These are phyloP conservation scores for Laupala kohalensis DNA, from an alignment of 1,140 invertebrate genomes.

Conservation along the genomic window DNA sequence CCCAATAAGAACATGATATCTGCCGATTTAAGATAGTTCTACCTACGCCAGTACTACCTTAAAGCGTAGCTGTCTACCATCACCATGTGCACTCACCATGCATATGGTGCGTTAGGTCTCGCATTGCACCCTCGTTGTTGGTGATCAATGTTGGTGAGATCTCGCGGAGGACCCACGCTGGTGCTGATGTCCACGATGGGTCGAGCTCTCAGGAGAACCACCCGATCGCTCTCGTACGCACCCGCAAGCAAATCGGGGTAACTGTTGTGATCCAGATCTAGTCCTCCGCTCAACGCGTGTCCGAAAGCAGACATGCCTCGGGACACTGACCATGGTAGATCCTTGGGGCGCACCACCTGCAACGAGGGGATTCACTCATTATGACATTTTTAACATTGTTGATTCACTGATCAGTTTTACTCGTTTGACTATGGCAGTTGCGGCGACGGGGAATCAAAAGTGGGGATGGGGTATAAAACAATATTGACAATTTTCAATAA, in stretches of 20 bases:
- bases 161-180: constrained; percentile 43
- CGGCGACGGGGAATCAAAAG: too few relatives aligned
- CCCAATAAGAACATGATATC: too few relatives aligned
- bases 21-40: too few relatives aligned
- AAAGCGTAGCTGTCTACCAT: too few relatives aligned
- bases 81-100: constrained; percentile 42
- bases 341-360: constrained; percentile 39
- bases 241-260: constrained; percentile 86
- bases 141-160: constrained; percentile 66
- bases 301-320: constrained; percentile 65
- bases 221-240: constrained; percentile 66
- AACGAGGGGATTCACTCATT: neutral
- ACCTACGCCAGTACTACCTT: too few relatives aligned
- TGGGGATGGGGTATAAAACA: too few relatives aligned
- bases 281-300: constrained; percentile 74
- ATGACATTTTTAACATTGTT: too few relatives aligned
- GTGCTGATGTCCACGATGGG: constrained; percentile 73
- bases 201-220: constrained; percentile 58
- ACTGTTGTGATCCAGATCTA: constrained; percentile 81
- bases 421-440: too few relatives aligned
- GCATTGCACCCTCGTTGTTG: constrained; percentile 52
- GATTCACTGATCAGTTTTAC: too few relatives aligned
- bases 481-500: too few relatives aligned
- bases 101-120: constrained; percentile 49
- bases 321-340: constrained; percentile 29